Base-by-base conservation (phyloP, 2,797 vertebrate genomes). In the Micrastur ruficollis region DNA sequence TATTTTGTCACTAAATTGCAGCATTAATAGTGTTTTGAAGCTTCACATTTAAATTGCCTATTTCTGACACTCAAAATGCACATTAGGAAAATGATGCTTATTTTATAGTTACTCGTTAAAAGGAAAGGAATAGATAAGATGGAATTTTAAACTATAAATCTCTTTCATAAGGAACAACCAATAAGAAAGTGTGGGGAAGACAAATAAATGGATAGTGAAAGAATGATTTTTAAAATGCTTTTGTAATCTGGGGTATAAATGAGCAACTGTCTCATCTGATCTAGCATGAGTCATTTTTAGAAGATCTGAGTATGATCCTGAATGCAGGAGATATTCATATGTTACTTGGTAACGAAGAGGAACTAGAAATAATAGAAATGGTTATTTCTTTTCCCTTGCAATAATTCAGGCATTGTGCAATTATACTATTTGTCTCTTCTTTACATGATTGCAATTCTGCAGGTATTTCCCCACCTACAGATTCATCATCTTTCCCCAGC, bases 51-150 rank as follows among this genome's bases (percentile, higher is more conserved):
- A 98, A 98, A 98, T 95, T 98, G 97, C 97, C 85, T 97, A 89
- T 97, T 98, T 97, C 95, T 98, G 97, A 97, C 89, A 95, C 93
- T 97, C 95, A 94, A 97, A 97, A 97, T 94, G 97, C 97, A 94
- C 95, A 98, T 98, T 97, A 97, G 90, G 96, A 97, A 97, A 97
- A 97, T 96, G 70, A 98, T 97, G 95, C 95, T 97, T 97, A 96
- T 98, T 98, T 98, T 97, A 97, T 96, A 94, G 95, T 91, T 96
- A 95, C 96, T 98, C 89, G 68, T 98, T 98, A 98, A 96, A 92
- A 86, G 73, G 90, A 97, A 97, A 84, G 92, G 94, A 96, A 97
- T 95, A 98, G 98, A 97, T 94, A 97, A 96, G 91, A 97, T 89
- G 88, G 92, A 85, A 36, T 92, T 97, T 97, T 89, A 94, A 97